phyloP scores from a whole-genome alignment of 2,888 invertebrate genomes.

The Drosophila fungiperda region DNA sequence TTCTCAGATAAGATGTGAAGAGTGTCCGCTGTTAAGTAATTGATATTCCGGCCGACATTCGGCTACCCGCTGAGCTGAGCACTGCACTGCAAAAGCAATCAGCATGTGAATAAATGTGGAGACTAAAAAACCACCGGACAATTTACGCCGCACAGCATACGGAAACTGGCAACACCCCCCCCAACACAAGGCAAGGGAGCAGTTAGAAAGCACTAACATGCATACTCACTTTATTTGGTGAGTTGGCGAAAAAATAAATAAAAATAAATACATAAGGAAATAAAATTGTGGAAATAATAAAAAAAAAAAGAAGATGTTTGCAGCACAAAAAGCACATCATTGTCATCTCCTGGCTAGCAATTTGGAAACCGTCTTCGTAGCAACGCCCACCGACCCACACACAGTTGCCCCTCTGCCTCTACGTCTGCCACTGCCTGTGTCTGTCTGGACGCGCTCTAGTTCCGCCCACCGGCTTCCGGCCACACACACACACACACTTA shows the following conservation, averaged over 20 bases:
- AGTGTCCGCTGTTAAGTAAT: slow-evolving; percentile 57
- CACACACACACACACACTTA: background rate
- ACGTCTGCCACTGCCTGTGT: slow-evolving; percentile 29
- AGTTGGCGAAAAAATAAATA: slow-evolving; percentile 65
- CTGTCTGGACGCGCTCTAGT: slow-evolving; percentile 80
- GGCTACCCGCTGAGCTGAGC: slow-evolving; percentile 69
- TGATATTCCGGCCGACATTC: slow-evolving; percentile 69
- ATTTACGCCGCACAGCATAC: slow-evolving; percentile 70
- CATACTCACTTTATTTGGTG: slow-evolving; percentile 57
- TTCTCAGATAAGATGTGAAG: slow-evolving; percentile 54
- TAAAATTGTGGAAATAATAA: slow-evolving; percentile 52
- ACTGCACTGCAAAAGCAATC: slow-evolving; percentile 49
- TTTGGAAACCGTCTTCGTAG: slow-evolving; percentile 51
- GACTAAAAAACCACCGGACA: slow-evolving; percentile 67
- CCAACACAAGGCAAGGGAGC: background rate
- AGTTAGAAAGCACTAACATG: slow-evolving; percentile 10
- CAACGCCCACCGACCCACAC: slow-evolving; percentile 62
- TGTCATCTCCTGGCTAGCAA: slow-evolving; percentile 60
- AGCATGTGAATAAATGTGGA: slow-evolving; percentile 30
- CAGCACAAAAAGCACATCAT: slow-evolving; percentile 73
- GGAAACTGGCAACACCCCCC: slow-evolving; percentile 55
- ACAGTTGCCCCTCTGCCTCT: slow-evolving; percentile 44
- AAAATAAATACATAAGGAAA: slow-evolving; percentile 41
- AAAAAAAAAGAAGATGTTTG: slow-evolving; percentile 66
- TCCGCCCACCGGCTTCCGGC: slow-evolving; percentile 78